Conservation (phyloP, 2,113 vertebrate species). For the Alligator mississippiensis region DNA sequence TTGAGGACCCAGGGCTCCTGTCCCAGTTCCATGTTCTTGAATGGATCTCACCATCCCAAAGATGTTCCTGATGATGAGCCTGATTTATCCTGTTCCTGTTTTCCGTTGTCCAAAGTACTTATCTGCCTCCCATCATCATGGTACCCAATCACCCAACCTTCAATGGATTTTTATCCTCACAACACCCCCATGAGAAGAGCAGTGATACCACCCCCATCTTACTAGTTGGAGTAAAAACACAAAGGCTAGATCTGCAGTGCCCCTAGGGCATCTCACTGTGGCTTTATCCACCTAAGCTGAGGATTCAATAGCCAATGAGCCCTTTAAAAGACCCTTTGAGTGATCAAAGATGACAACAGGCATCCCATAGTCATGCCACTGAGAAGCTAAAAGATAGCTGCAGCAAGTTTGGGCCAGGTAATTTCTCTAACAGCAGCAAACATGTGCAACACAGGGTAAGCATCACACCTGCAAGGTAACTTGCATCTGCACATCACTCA, state of each 20-base stretch:
- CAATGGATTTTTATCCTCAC: not conserved
- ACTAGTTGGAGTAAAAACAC: no score
- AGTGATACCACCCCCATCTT: no score
- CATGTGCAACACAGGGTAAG: fast-evolving
- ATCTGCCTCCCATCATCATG: not conserved
- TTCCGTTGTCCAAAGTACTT: not conserved
- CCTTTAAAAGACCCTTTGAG: no score
- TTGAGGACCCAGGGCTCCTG: no score
- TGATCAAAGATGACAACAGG: no score
- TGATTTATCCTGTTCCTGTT: not conserved
- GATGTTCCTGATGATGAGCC: not conserved
- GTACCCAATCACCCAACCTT: fast-evolving
- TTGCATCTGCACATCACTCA: not conserved
- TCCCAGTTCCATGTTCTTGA: no score
- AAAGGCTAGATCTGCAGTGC: no score
- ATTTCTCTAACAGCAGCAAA: not conserved
- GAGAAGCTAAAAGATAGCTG: not conserved
- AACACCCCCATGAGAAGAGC: fast-evolving
- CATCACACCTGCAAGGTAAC: not conserved
- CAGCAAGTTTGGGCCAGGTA: fast-evolving
- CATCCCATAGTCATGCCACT: no score
- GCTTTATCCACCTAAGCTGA: no score
- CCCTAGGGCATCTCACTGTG: no score
- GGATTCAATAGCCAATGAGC: no score
- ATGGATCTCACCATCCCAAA: no score